Conservation (phyloP, 2,113 vertebrate genomes). For the Dasyurus viverrinus region DNA sequence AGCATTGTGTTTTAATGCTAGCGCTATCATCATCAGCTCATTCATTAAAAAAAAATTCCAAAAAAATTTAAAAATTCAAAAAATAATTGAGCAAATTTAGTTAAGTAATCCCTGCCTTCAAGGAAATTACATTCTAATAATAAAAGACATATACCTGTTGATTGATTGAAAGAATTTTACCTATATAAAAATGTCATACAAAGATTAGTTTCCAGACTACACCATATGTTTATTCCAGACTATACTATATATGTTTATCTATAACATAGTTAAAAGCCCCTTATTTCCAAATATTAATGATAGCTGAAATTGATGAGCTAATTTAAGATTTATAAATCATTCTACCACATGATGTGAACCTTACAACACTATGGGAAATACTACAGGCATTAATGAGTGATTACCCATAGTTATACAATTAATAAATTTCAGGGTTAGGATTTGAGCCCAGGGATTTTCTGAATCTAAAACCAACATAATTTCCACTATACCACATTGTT, state of each 20-base stretch:
- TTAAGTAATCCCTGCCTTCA: neutral
- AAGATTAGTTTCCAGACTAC: neutral
- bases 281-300: neutral
- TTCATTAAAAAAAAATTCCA: neutral
- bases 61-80: too few species aligned
- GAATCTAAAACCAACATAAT: neutral
- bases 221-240: neutral
- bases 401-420: neutral
- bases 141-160: neutral
- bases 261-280: neutral
- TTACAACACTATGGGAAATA: neutral
- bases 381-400: neutral
- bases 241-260: neutral
- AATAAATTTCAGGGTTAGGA: neutral
- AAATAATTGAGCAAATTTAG: neutral
- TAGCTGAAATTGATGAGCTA: neutral
- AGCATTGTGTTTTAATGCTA: neutral
- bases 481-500: neutral
- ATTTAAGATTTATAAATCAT: neutral
- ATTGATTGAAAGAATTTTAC: neutral
- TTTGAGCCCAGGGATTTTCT: neutral
- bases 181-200: neutral
- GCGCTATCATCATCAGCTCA: neutral
- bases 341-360: neutral
- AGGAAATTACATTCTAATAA: neutral